Percentiles rank a stretch among this genome's conserved stretches.
Conservation (phyloP, 2,888 invertebrate species). For the Macaria notata region DNA sequence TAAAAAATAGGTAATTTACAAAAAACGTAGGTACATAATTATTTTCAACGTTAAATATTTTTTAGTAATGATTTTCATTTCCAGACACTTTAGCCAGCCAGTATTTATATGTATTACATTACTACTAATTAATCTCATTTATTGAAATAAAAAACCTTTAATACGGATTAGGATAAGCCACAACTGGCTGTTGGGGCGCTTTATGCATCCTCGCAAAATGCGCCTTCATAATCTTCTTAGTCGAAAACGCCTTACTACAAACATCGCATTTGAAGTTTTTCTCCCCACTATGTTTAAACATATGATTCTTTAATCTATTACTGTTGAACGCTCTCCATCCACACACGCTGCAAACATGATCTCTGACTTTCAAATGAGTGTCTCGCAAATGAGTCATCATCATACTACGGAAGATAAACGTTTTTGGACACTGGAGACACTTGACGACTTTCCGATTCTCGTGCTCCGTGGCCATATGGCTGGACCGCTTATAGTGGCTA, state of each 20-base stretch:
- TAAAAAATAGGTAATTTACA: too few relatives aligned
- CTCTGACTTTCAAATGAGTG: conserved; percentile 67
- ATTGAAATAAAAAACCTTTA: too few relatives aligned
- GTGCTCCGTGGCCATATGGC: conserved; percentile 70
- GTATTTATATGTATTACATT: too few relatives aligned
- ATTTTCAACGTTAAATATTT: too few relatives aligned
- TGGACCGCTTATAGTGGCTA: conserved; percentile 66
- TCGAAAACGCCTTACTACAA: conserved; percentile 71
- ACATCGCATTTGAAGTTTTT: conserved; percentile 72
- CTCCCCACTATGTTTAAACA: conserved; percentile 75
- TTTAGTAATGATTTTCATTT: too few relatives aligned
- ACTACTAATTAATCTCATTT: too few relatives aligned
- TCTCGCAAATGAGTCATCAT: conserved; percentile 74
- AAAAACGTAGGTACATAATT: too few relatives aligned
- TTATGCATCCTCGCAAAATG: conserved; percentile 72
- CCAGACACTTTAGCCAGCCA: too few relatives aligned
- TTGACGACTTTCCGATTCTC: conserved; percentile 67
- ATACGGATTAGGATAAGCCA: conserved; percentile 38
- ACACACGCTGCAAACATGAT: conserved; percentile 66
- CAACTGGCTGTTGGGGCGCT: conserved; percentile 38
- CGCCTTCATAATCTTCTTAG: conserved; percentile 71
- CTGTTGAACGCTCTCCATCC: conserved; percentile 72
- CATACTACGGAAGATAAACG: conserved; percentile 71
- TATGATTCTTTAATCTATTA: conserved; percentile 76
- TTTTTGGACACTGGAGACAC: conserved; percentile 71